Percentiles rank a stretch among this genome's conserved stretches.
phyloP scores from a whole-genome alignment of 2,888 invertebrate species.

The Dugesia japonica region DNA sequence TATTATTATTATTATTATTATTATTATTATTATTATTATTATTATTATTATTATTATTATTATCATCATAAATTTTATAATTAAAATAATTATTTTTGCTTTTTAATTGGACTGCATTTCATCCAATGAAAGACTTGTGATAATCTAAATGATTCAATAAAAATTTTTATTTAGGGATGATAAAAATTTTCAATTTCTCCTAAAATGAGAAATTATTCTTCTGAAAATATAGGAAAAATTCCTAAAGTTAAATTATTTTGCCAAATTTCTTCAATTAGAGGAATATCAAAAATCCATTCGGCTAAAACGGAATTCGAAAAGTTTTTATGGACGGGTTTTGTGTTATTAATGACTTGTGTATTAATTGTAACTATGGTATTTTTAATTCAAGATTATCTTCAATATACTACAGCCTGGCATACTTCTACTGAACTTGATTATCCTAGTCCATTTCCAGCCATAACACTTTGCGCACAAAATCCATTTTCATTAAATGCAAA shows the following conservation, averaged over 20 bases:
- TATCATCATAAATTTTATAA: no score
- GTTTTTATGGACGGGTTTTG: constrained; percentile 28
- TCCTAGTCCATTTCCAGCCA: constrained; percentile 26
- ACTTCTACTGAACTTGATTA: constrained; percentile 25
- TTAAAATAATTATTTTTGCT: no score
- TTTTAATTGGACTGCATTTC: neutral
- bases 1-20: no score
- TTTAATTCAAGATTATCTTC: constrained; percentile 32
- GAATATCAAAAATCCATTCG: constrained; percentile 30
- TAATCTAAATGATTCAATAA: neutral
- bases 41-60: no score
- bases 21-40: no score
- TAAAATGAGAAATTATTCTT: neutral
- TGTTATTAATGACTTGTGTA: constrained; percentile 30
- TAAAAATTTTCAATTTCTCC: no score
- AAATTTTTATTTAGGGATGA: neutral
- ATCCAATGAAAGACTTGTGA: neutral
- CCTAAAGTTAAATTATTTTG: constrained; percentile 23
- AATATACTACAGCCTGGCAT: constrained; percentile 34
- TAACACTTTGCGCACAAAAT: constrained; percentile 34
- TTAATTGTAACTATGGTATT: constrained; percentile 25
- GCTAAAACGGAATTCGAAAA: constrained; percentile 24
- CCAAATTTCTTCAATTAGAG: constrained; percentile 32
- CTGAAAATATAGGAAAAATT: neutral
- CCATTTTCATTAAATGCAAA: constrained; percentile 32